Evolutionary conservation across 2,797 vertebrate genomes (phyloP).

Genomic region (Nannoperca australis): DNA sequence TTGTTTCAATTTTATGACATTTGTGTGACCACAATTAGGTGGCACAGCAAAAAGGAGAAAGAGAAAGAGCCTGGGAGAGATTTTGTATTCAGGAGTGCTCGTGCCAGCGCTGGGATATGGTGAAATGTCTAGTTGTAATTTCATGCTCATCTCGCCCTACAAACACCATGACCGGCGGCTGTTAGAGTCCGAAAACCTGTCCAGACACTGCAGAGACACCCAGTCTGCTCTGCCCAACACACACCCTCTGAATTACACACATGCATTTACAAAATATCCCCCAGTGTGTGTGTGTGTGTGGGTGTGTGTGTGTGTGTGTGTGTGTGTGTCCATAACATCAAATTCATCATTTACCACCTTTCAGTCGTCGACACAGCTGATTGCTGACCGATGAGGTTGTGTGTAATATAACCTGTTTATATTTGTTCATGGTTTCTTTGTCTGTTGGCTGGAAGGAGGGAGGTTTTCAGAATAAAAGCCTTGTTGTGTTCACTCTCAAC

Average conservation of each 20-base stretch:
- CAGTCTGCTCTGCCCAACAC: neutral
- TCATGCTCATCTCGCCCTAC: conserved; percentile 40
- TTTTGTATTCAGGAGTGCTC: conserved; percentile 7
- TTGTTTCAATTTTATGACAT: neutral
- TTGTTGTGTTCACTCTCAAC: neutral
- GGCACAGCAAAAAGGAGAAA: neutral
- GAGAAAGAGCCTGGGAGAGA: neutral
- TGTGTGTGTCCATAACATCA: neutral
- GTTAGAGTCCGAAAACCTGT: conserved; percentile 3
- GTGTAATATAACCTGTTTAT: neutral
- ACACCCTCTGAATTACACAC: neutral
- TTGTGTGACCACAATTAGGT: neutral
- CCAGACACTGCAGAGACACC: conserved; percentile 3
- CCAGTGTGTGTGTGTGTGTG: neutral
- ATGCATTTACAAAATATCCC: neutral
- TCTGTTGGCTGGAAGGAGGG: neutral
- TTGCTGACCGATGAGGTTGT: neutral
- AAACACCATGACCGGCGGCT: conserved; percentile 22
- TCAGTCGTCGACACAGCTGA: neutral
- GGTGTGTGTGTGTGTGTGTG: too few species aligned
- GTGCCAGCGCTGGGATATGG: neutral
- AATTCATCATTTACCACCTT: neutral
- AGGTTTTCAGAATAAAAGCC: neutral
- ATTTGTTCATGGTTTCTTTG: neutral
- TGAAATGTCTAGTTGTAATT: conserved; percentile 36